Conservation (phyloP, 1,140 invertebrate genomes). For the Dryas iulia region DNA sequence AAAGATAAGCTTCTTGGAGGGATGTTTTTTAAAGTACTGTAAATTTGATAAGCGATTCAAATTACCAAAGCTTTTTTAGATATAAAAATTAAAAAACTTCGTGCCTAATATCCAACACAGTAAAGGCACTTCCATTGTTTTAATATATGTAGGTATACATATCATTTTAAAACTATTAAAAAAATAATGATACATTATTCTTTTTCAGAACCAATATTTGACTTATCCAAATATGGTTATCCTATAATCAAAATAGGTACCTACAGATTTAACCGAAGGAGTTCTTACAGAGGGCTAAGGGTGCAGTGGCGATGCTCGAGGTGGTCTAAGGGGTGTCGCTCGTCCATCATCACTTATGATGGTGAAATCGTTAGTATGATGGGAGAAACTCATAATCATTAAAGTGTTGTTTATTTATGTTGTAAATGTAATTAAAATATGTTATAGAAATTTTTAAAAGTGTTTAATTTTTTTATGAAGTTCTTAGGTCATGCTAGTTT, state of each 20-base stretch:
- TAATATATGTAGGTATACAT: too few species aligned
- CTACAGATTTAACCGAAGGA: conserved; percentile 27
- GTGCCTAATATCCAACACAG: too few species aligned
- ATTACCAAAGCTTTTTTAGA: too few species aligned
- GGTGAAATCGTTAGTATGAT: conserved; percentile 24
- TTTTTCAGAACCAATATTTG: conserved; percentile 6
- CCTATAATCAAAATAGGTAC: conserved; percentile 33
- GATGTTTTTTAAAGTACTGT: too few species aligned
- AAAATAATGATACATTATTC: not conserved
- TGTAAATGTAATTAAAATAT: not conserved
- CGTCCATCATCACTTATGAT: conserved; percentile 35
- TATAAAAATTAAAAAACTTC: too few species aligned
- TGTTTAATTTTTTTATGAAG: not conserved
- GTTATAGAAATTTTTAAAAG: not conserved
- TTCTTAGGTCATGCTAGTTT: too few species aligned
- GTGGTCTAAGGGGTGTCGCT: conserved; percentile 35
- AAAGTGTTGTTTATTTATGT: not conserved
- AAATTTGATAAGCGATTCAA: too few species aligned
- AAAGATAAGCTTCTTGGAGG: too few species aligned
- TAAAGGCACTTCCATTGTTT: too few species aligned
- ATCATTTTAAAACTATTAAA: too few species aligned
- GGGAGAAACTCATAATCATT: conserved; percentile 18
- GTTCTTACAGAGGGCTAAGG: conserved; percentile 19
- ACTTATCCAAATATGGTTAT: conserved; percentile 26
- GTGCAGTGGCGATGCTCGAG: conserved; percentile 37